Evolutionary conservation across 2,888 invertebrate species (phyloP), one percentile per base, ranked within the genome.

Genomic region (Uropetala carovei): DNA sequence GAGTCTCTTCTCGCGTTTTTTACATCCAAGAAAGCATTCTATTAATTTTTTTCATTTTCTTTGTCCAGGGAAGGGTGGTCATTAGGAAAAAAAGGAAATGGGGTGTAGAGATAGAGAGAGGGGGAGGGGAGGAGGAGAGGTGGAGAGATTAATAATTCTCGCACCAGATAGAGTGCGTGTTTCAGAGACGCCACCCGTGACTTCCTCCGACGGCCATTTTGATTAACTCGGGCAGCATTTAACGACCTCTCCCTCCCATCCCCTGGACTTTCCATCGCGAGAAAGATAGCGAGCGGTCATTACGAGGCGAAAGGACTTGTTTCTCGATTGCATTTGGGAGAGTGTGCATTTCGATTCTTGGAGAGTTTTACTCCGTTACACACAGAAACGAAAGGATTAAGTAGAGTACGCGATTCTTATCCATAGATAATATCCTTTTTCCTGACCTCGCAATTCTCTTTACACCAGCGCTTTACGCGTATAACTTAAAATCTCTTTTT

Each of bases 201-300:
- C 89, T 89, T 89, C 64, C 89, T 43, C 89, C 43, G 56, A 16
- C 68, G 18, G 89, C 89, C 89, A 89, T 89, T 89, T 89, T 89
- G 89, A 64, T 89, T 68, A 64, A n/a, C 89, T 43, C 83, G 57
- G 16, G 83, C 43, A 83, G 57, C 83, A 43, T 43, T 57, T 83
- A 83, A 83, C 57, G 83, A 18, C 89, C 60, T 59, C 58, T 8
- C 58, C 27, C 86, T 8, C 30, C 30, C n/a, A 11, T 59, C 18
- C 14, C 59, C n/a, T n/a, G 9, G n/a, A n/a, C 64, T 43, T 64
- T 89, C 89, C 43, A 30, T 8, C 89, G 60, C 89, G 60, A 75
- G 27, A 75, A 75, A 75, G 27, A 75, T 22, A 60, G 13, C 59
- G n/a, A n/a, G 43, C 85, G 59, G 22, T 59, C 59, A 27, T 85